Evolutionary conservation across 2,113 vertebrate genomes (phyloP).

Genomic region (Cynopterus brachyotis): DNA sequence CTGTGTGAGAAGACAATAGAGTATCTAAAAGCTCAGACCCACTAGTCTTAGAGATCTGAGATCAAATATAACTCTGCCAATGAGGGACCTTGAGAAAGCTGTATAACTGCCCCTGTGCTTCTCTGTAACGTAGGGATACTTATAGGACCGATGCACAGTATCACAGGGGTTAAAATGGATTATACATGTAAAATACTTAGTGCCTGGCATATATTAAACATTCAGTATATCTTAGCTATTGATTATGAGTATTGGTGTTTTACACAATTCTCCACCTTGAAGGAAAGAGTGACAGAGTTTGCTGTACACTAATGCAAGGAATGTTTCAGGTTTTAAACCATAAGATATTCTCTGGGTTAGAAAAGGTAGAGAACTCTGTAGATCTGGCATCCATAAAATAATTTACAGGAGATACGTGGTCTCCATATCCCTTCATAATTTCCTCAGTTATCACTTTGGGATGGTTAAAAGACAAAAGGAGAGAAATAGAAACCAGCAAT

Average conservation of each 20-base stretch:
- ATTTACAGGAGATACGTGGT: background rate
- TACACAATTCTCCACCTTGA: background rate
- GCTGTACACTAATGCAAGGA: background rate
- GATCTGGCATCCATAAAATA: background rate
- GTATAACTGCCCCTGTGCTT: background rate
- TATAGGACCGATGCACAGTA: background rate
- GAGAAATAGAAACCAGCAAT: too few relatives aligned
- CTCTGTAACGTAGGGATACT: background rate
- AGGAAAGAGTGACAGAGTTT: background rate
- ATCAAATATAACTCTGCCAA: background rate
- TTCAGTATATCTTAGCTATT: background rate
- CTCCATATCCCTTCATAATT: background rate
- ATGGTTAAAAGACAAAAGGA: background rate
- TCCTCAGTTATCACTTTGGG: background rate
- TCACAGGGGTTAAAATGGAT: background rate
- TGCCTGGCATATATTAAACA: background rate
- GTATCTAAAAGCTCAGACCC: background rate
- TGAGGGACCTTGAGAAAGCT: background rate
- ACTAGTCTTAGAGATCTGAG: background rate
- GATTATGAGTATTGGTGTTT: background rate
- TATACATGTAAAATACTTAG: background rate
- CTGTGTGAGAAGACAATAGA: background rate
- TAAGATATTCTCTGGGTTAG: background rate
- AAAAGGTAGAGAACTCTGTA: background rate
- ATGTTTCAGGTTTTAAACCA: background rate